Evolutionary conservation across 92 coral and sea anemone genomes (phyloP).

Genomic region (Anthopleura xanthogrammica): DNA sequence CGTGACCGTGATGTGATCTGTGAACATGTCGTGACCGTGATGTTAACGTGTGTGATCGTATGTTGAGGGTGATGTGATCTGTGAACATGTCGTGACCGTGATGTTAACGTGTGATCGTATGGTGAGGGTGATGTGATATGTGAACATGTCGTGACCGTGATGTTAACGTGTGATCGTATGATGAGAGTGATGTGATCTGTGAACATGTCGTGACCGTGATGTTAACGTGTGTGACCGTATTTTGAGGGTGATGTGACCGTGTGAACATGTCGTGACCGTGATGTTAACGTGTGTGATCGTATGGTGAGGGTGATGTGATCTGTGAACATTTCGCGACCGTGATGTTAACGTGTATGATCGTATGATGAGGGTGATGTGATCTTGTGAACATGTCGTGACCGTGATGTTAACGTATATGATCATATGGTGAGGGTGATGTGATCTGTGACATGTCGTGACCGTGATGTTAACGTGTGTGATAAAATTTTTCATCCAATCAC

Average conservation of each 20-base stretch:
- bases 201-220: background rate
- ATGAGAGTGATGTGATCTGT: background rate
- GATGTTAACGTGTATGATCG: background rate
- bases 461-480: background rate
- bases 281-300: background rate
- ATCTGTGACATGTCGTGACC: background rate
- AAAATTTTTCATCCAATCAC: too few relatives aligned
- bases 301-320: background rate
- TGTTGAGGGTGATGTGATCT: background rate
- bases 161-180: background rate
- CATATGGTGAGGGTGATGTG: background rate
- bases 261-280: background rate
- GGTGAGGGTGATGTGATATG: background rate
- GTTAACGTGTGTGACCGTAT: too few relatives aligned
- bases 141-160: background rate
- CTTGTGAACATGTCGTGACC: background rate
- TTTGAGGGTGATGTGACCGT: too few relatives aligned
- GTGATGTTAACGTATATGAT: background rate
- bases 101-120: background rate
- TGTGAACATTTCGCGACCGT: background rate
- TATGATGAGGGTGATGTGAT: background rate
- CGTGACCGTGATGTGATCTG: too few relatives aligned
- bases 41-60: background rate
- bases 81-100: background rate
- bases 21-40: background rate